Evolutionary conservation across 1,140 invertebrate species (phyloP).

Genomic region (Drosophila paulistorum): DNA sequence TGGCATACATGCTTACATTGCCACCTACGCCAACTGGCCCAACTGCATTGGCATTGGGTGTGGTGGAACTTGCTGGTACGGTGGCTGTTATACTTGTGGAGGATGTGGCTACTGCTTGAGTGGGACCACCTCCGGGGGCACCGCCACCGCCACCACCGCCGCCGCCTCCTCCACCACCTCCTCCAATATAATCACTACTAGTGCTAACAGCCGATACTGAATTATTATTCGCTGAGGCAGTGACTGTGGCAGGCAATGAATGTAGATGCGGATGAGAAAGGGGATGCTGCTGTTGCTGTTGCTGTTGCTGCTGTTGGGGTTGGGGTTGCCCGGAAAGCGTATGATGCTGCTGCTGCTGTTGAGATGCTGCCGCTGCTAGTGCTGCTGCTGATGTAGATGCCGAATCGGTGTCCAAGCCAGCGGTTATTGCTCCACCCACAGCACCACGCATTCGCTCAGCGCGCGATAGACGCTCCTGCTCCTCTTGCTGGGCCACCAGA

Average conservation of each 20-base stretch:
- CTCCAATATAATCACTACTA: slow-evolving; percentile 66
- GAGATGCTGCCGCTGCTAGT: slow-evolving; percentile 47
- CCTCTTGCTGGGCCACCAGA: slow-evolving; percentile 75
- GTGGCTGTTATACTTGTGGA: slow-evolving; percentile 59
- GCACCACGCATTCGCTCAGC: slow-evolving; percentile 70
- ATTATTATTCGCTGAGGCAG: slow-evolving; percentile 3
- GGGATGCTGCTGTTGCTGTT: slow-evolving; percentile 11
- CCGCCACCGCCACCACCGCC: neutral
- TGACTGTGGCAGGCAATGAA: neutral
- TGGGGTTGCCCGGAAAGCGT: slow-evolving; percentile 39
- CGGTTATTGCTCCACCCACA: slow-evolving; percentile 63
- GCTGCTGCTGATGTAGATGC: slow-evolving; percentile 71
- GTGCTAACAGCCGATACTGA: slow-evolving; percentile 60
- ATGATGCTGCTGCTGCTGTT: slow-evolving; percentile 41
- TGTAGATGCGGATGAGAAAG: slow-evolving; percentile 5
- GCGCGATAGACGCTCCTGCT: slow-evolving; percentile 55
- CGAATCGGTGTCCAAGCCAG: slow-evolving; percentile 59
- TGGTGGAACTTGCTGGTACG: slow-evolving; percentile 61
- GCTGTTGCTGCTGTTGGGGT: slow-evolving; percentile 33
- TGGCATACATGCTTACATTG: slow-evolving; percentile 66
- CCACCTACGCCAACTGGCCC: slow-evolving; percentile 40
- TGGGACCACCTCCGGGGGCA: slow-evolving; percentile 27
- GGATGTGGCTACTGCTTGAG: slow-evolving; percentile 56
- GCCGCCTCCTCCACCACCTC: slow-evolving; percentile 34
- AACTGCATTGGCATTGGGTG: slow-evolving; percentile 41